phyloP scores from a whole-genome alignment of 23 tunicate species.

The Halocynthia roretzi region DNA sequence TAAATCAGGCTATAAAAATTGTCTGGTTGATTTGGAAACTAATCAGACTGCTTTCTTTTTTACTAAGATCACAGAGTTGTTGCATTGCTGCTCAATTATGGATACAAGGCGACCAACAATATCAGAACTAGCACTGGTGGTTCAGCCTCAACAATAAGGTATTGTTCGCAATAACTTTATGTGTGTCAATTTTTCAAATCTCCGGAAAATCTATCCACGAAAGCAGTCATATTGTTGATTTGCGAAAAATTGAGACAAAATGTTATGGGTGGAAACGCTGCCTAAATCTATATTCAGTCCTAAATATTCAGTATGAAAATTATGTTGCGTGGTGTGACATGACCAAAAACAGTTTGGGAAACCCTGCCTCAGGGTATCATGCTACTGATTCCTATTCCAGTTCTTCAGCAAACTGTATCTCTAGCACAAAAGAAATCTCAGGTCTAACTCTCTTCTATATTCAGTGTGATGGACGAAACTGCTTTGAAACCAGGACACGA shows the following conservation, averaged over 20 bases:
- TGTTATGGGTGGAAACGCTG: too few species aligned
- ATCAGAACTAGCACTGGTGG: conserved; percentile 52
- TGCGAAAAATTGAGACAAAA: too few species aligned
- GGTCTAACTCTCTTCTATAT: background rate
- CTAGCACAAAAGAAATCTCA: too few species aligned
- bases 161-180: background rate
- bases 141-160: conserved; percentile 74
- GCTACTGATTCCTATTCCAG: too few species aligned
- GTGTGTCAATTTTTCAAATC: background rate
- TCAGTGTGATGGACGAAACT: conserved; percentile 64
- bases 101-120: conserved; percentile 29
- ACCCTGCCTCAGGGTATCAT: background rate
- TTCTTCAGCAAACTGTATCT: too few species aligned
- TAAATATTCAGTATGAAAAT: background rate
- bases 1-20: background rate
- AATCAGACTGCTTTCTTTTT: background rate
- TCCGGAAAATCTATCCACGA: too few species aligned
- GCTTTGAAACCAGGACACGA: conserved; percentile 48
- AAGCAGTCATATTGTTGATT: too few species aligned
- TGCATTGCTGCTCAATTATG: conserved; percentile 56
- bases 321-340: background rate
- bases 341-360: background rate
- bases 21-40: background rate
- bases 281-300: too few species aligned
- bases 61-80: conserved; percentile 67